These are phyloP conservation scores for Anguilla rostrata DNA, from an alignment of 2,113 vertebrate genomes.

Conservation along the genomic window DNA sequence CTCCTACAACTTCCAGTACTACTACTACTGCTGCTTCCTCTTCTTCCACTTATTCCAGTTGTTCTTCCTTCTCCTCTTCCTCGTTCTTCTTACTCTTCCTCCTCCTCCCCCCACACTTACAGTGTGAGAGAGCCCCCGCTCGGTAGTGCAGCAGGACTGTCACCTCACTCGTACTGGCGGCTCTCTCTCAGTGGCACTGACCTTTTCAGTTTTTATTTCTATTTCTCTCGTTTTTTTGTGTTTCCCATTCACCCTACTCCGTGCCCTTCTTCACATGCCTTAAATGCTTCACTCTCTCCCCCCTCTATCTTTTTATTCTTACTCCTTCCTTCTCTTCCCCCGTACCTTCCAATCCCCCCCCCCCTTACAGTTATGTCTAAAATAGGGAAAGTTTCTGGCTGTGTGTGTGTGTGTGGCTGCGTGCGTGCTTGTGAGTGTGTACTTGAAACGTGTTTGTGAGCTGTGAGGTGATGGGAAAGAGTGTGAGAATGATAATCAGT, in stretches of 20 bases:
- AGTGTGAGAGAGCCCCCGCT: not conserved
- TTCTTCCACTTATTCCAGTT: not conserved
- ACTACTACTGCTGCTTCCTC: too few relatives aligned
- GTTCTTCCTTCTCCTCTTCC: not conserved
- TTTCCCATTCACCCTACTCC: not conserved
- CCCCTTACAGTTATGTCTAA: constrained; percentile 45
- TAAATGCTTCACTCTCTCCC: not conserved
- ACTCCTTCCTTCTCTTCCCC: not conserved
- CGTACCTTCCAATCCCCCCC: not conserved
- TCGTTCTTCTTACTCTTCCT: not conserved
- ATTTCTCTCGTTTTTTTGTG: not conserved
- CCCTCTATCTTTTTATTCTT: not conserved
- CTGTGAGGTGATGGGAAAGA: not conserved
- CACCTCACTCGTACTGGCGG: too few relatives aligned
- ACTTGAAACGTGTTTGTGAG: not conserved
- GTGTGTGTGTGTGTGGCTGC: constrained; percentile 10
- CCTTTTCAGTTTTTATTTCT: not conserved
- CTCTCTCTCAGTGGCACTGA: not conserved
- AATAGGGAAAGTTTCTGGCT: constrained; percentile 49
- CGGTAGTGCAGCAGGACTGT: too few relatives aligned
- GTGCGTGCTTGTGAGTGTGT: constrained; percentile 24
- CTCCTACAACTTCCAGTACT: too few relatives aligned
- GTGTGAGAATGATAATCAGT: not conserved
- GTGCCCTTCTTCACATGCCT: not conserved
- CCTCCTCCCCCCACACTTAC: not conserved